Base-by-base conservation (phyloP, 1,140 invertebrate genomes). In the Ostrea denselamellosa region DNA sequence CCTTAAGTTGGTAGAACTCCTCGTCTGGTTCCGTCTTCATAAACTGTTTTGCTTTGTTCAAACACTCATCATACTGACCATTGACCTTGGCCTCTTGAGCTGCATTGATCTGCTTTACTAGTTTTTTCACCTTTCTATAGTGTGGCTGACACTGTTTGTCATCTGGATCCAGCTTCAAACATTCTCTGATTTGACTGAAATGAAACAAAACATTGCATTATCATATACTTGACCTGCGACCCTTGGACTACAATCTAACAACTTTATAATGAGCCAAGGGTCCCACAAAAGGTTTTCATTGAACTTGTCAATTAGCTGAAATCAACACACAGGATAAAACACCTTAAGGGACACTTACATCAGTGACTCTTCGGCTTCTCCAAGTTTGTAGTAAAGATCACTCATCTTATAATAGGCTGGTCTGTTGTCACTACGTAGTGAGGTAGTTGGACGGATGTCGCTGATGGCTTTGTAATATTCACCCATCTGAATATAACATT, bases 141-240 rank as follows among this genome's bases (percentile, higher is more conserved):
- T 99, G 97, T n/a, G 97, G 96, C 97, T 96, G 98, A 95, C 99
- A 99, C 87, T 97, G 95, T 95, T 99, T 98, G 95, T 99, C 98
- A 92, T 99, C 99, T 0, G 98, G 98, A 95, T 99, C 99, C 44
- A 99, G 95, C 95, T 99, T 99, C 12, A 99, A 96, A 95, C 99
- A 99, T 95, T 99, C 98, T 34, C 99, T 96, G 90, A 99, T 97
- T 95, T 99, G 97, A 94, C 97, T 97, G 91, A 53, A 95, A 95
- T 92, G 90, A 68, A 44, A 44, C 34, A 44, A 44, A 44, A 44
- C 34, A 44, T 44, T 44, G 34, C 34, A 44, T 44, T 44, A 44
- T 44, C 34, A 44, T 5, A 44, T 44, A 44, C 34, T 5, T 44
- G 34, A 44, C 1, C 34, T 2, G 34, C 5, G 5, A 44, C 34